Base-by-base conservation (phyloP, 2,888 invertebrate genomes). In the Sceliomorpha sp. region DNA sequence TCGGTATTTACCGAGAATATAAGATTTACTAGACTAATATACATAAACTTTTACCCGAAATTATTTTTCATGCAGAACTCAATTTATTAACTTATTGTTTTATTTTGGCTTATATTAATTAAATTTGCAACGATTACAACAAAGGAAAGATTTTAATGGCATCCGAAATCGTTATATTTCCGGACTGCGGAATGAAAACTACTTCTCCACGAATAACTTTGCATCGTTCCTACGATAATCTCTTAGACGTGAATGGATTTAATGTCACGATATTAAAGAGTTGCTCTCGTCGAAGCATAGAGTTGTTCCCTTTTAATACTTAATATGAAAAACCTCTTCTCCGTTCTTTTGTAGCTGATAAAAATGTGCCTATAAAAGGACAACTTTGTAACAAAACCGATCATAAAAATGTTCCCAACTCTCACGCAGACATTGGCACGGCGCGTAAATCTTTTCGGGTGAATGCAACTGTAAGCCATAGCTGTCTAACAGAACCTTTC, bases 301-400 rank as follows among this genome's bases (percentile, higher is more conserved):
- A 20, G 32, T 4, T 32, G 8, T 29, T 9, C 2, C 31, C 1
- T n/a, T 27, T 17, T 31, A 17, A 45, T 15, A 17, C 31, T 45
- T 29, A 48, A 40, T 48, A 70, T 70, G 64, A 64, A 64, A 53
- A 60, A 48, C 31, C 14, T 29, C 50, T 50, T 58, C 56, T 68
- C 50, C 47, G 40, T 63, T 44, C 45, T 36, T 58, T 55, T 48
- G 60, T 45, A 40, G 37, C 24, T 40, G 51, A 70, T 64, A 59
- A 31, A 59, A 40, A 51, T 50, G 51, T n/a, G 62, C 60, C 60
- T 58, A 81, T 77, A 82, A 83, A 81, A 79, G 74, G 75, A 77
- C 75, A 83, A 82, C 81, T 79, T 84, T 80, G 84, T 82, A 82
- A 78, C 81, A 77, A 77, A 82, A 82, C 75, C 75, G 80, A 84